Percentiles rank a stretch among this genome's conserved stretches.
phyloP scores from a whole-genome alignment of 1,140 invertebrate genomes.

The Pollicipes pollicipes region DNA sequence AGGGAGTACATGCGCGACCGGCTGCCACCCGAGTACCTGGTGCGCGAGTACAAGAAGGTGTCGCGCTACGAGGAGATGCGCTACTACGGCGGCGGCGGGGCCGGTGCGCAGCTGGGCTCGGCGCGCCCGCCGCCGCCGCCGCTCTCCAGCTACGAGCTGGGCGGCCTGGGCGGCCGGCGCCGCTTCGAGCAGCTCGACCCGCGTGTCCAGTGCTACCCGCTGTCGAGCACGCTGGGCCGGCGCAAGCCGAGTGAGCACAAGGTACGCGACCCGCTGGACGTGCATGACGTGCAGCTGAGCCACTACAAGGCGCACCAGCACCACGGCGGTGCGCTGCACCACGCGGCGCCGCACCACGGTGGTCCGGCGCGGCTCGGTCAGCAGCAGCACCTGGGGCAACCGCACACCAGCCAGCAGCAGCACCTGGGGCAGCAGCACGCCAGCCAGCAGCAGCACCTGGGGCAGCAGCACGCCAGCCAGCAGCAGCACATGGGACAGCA shows the following conservation, averaged over 20 bases:
- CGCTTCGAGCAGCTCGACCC: constrained; percentile 6
- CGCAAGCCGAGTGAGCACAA: background rate
- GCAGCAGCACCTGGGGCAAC: background rate
- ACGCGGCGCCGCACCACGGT: background rate
- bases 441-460: background rate
- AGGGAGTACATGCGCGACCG: constrained; percentile 17
- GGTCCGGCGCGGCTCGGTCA: background rate
- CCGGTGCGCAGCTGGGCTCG: constrained; percentile 12
- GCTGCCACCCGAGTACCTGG: constrained; percentile 14
- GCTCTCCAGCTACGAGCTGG: constrained; percentile 12
- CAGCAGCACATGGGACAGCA: background rate
- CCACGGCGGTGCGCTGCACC: background rate
- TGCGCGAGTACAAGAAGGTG: constrained; percentile 13
- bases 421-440: background rate
- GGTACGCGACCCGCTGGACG: background rate
- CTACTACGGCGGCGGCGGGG: constrained; percentile 13
- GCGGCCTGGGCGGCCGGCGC: constrained; percentile 11
- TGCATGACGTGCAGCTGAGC: background rate
- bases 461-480: background rate
- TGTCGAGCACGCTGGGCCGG: constrained; percentile 7
- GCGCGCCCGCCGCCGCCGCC: constrained; percentile 13
- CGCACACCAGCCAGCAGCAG: background rate
- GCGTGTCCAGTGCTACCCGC: constrained; percentile 2
- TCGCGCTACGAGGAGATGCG: background rate
- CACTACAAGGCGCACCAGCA: background rate